Base-by-base conservation (phyloP, 2,797 vertebrate genomes). In the Antrozous pallidus region DNA sequence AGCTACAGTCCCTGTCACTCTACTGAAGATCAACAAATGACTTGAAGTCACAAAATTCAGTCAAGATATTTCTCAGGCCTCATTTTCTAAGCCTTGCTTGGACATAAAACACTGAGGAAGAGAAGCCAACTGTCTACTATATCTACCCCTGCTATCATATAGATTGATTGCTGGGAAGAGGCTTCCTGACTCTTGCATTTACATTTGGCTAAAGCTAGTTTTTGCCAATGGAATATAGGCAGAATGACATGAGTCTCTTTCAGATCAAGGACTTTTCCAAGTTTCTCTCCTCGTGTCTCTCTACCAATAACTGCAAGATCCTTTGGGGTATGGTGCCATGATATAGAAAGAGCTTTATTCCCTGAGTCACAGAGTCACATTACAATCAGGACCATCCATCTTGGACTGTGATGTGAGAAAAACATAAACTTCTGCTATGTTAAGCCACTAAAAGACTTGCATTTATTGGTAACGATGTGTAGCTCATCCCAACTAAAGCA, bases 81-180 rank as follows among this genome's bases (percentile, higher is more conserved):
- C n/a, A 26, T 82, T 75, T 91, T 47, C 49, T 84, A 70, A 91
- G 54, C n/a, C 54, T 75, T 65, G 8, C 12, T 81, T 85, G 31
- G 31, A 63, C 77, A 93, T 12, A 18, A 82, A 86, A 89, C 31
- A n/a, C 22, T 75, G 36, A 93, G 12, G 22, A 78, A 49, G 14
- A 92, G 36, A 82, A 83, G 14, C 12, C 58, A 70, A 4, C 6
- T 17, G 18, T 84, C 56, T 84, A 67, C 40, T 31, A 1, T 6
- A 33, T 40, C 67, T n/a, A n/a, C 5, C 8, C 12, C 8, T 58
- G 1, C 3, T 6, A 18, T 3, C 31, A 31, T 7, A 74, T 0
- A 86, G 24, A 91, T 7, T 28, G 61, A 75, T 45, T 36, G 33
- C 67, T 54, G 45, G 33, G 36, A 75, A 86, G 54, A 93, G 63